phyloP scores from a whole-genome alignment of 2,113 vertebrate genomes.

The Vombatus ursinus region DNA sequence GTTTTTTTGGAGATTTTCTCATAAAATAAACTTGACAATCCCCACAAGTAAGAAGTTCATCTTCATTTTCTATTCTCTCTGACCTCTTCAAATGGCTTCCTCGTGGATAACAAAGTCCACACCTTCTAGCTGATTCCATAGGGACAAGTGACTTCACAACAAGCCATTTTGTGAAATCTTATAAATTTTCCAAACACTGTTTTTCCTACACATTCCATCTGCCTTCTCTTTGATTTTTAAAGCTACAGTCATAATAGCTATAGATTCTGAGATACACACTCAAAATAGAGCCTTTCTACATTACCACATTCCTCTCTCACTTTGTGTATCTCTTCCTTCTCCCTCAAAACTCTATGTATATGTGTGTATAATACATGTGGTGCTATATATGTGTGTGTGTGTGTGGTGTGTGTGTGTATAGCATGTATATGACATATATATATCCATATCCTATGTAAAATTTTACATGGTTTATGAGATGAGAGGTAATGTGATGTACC shows the following conservation, averaged over 20 bases:
- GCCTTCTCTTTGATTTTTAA: background rate
- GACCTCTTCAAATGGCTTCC: background rate
- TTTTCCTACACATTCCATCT: background rate
- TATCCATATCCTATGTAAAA: too few species aligned
- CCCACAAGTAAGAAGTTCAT: background rate
- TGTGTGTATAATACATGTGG: background rate
- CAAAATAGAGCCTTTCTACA: background rate
- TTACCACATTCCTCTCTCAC: background rate
- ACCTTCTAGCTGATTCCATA: background rate
- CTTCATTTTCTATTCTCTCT: background rate
- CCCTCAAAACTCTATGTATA: background rate
- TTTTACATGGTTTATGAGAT: too few species aligned
- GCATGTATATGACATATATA: background rate
- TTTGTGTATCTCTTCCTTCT: background rate
- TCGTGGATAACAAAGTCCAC: background rate
- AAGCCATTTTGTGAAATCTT: too few species aligned
- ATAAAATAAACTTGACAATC: background rate
- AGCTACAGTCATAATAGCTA: background rate
- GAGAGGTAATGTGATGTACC: too few species aligned
- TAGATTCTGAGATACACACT: background rate
- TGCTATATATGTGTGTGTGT: too few species aligned
- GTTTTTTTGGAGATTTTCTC: background rate
- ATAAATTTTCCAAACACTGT: background rate
- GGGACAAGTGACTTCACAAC: too few species aligned
- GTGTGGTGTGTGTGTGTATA: too few species aligned